A percentile compares a stretch with the other conserved stretches of the same genome.
These are phyloP conservation scores for Eupithecia insigniata DNA, from an alignment of 2,888 invertebrate species.

Conservation along the genomic window DNA sequence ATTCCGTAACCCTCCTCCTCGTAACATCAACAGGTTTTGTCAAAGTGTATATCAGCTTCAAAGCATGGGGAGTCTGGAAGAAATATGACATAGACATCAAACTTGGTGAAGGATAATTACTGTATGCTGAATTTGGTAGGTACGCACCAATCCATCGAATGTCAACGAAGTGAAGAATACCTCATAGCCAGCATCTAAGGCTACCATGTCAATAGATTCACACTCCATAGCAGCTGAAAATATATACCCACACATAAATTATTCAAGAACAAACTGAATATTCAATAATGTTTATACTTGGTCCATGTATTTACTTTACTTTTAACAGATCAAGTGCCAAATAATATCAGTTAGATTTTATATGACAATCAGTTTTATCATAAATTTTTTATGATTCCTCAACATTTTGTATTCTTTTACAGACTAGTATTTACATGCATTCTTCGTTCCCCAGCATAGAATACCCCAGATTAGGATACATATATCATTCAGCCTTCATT, in stretches of 20 bases:
- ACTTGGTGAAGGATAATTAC: background rate
- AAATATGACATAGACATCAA: background rate
- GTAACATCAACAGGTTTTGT: conserved; percentile 78
- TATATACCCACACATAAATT: background rate
- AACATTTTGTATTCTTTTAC: background rate
- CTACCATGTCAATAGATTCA: conserved; percentile 67
- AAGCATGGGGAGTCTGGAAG: conserved; percentile 70
- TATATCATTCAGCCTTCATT: too few relatives aligned
- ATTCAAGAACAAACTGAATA: background rate
- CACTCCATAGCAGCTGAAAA: conserved; percentile 75
- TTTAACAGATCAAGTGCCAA: background rate
- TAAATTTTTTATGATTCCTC: background rate
- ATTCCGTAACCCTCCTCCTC: conserved; percentile 66
- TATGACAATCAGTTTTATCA: too few relatives aligned
- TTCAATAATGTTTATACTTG: background rate
- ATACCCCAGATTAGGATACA: too few relatives aligned
- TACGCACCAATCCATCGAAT: conserved; percentile 72
- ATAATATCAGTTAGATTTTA: too few relatives aligned
- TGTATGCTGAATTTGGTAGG: background rate
- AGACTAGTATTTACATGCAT: too few relatives aligned
- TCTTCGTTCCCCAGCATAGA: too few relatives aligned
- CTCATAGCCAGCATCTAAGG: conserved; percentile 75
- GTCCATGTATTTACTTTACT: background rate
- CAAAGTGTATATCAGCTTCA: conserved; percentile 74
- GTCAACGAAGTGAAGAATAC: conserved; percentile 70